phyloP scores from a whole-genome alignment of 2,888 invertebrate species.

The Ypsolopha scabrella region DNA sequence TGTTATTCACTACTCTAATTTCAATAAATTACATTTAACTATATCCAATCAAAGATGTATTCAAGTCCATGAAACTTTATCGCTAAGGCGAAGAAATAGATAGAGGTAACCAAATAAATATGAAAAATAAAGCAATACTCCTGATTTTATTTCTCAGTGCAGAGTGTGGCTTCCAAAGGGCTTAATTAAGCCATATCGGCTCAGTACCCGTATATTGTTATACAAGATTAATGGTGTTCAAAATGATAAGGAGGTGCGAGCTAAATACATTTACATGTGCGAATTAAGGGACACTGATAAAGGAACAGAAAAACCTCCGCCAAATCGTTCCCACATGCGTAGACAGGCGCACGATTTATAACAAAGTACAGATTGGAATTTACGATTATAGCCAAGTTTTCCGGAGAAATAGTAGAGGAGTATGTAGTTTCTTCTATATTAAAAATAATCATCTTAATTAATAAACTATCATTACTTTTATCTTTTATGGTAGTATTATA shows the following conservation, averaged over 20 bases:
- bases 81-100: no score
- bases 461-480: no score
- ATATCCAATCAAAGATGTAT: no score
- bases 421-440: neutral
- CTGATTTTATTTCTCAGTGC: no score
- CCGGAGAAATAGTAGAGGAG: conserved; percentile 34
- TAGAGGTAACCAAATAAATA: no score
- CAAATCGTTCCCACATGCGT: conserved; percentile 4
- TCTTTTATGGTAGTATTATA: neutral
- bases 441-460: neutral
- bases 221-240: conserved; percentile 67
- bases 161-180: neutral
- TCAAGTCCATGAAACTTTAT: no score
- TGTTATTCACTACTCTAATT: no score
- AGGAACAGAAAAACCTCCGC: conserved; percentile 43
- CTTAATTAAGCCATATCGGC: conserved; percentile 62
- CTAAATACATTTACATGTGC: conserved; percentile 69
- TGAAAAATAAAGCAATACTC: no score
- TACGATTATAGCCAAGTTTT: conserved; percentile 40
- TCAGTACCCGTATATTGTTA: conserved; percentile 55
- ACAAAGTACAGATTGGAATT: conserved; percentile 48
- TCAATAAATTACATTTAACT: no score
- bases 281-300: conserved; percentile 61
- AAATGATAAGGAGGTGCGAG: conserved; percentile 60
- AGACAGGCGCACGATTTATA: conserved; percentile 29